phyloP scores from a whole-genome alignment of 2,113 vertebrate species.

The Colius striatus region DNA sequence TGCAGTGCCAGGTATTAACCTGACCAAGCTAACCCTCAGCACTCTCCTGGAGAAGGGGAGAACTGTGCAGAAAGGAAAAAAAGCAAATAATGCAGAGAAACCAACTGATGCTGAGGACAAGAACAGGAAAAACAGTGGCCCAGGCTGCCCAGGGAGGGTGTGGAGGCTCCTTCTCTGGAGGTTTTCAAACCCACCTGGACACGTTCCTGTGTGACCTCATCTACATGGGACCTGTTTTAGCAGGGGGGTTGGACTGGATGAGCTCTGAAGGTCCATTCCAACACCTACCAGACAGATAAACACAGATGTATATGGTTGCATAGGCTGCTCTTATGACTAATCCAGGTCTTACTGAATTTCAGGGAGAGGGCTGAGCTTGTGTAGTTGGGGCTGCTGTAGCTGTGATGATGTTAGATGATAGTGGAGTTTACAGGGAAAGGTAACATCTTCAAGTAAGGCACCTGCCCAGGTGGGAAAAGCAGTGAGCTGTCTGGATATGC shows the following conservation, averaged over 20 bases:
- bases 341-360: neutral
- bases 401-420: neutral
- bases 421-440: neutral
- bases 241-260: no score
- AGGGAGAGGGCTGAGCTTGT: neutral
- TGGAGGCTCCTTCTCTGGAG: no score
- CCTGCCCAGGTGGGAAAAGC: neutral
- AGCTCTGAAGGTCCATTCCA: no score
- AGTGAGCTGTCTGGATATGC: neutral
- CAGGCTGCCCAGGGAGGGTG: no score
- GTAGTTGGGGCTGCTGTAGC: neutral
- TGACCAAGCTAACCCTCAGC: neutral
- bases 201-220: no score
- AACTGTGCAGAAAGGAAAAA: neutral
- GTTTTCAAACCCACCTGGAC: no score
- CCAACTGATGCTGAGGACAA: neutral
- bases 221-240: no score
- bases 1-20: neutral
- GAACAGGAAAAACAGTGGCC: neutral
- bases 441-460: neutral
- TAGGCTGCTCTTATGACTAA: neutral
- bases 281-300: neutral
- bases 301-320: rapidly evolving
- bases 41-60: neutral
- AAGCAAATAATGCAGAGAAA: neutral